Evolutionary conservation across 2,113 vertebrate species (phyloP).

Genomic region (Promerops cafer): DNA sequence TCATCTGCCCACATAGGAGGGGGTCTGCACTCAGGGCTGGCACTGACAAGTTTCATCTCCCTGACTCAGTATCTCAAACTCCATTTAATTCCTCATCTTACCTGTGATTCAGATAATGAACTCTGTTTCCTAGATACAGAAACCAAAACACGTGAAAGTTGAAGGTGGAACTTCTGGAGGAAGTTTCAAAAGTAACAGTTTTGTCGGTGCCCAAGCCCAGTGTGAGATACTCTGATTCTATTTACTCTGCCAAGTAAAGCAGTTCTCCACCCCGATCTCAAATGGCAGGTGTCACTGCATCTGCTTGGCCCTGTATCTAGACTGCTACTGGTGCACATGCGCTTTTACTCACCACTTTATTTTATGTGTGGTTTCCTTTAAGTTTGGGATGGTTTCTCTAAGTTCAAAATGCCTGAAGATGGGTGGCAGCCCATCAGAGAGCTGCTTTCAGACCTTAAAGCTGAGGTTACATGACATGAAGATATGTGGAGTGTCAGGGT

Average conservation of each 20-base stretch:
- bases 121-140: background rate
- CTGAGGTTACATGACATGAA: background rate
- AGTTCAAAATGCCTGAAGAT: background rate
- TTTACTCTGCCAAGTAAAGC: background rate
- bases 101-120: background rate
- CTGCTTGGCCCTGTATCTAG: background rate
- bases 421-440: background rate
- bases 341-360: background rate
- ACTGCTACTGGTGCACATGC: background rate
- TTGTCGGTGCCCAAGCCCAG: background rate
- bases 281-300: background rate
- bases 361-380: background rate
- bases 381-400: background rate
- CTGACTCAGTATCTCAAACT: background rate
- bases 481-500: fast-evolving
- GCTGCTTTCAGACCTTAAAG: background rate
- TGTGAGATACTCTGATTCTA: background rate
- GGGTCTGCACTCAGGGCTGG: background rate
- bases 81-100: background rate
- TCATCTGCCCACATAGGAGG: background rate
- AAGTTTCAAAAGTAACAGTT: background rate
- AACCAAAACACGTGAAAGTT: background rate
- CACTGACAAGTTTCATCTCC: background rate
- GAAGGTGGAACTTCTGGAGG: background rate
- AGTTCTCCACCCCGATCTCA: background rate